Evolutionary conservation across 2,797 vertebrate species (phyloP), one percentile per base, ranked within the genome.

Genomic region (Crypturellus tataupa): DNA sequence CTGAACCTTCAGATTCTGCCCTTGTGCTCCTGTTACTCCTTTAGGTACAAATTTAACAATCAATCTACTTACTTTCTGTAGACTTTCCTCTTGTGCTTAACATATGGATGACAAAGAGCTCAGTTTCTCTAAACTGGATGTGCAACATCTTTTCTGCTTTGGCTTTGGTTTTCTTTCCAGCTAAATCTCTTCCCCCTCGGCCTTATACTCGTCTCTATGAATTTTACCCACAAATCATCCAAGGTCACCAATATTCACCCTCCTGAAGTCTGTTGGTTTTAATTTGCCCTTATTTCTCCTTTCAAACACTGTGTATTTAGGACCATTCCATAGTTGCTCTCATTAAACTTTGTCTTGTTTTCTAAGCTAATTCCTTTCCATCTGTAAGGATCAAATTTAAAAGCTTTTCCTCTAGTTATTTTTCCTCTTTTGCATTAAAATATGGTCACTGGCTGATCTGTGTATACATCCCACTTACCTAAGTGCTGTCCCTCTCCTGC

Each of bases 371-470:
- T 29, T 84, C 55, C 60, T 78, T 64, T 53, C 49, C 44, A 39
- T 42, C 17, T 40, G 33, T 35, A 2, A 40, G 37, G 69, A 95
- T 67, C 23, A 51, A 55, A 62, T 39, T 62, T 62, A 9, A n/a
- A 11, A 29, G 40, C 59, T 55, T 39, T 87, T 64, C 15, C 63
- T 72, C 10, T 2, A 80, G 21, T 39, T 47, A 47, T 59, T 56
- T 60, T 37, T 84, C 24, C 44, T 71, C 73, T 79, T 39, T 55
- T 51, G 71, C 55, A 72, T n/a, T 16, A 86, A 63, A 70, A 65
- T 40, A 40, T 2, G 44, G 82, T 80, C 77, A 75, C 33, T 33
- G 56, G 51, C 49, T 81, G 69, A 60, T 14, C 64, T 46, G 37
- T 56, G 12, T 19, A 80, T 42, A 0, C 16, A 64, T 31, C 23